phyloP scores from a whole-genome alignment of 2,797 vertebrate species.

The Champsocephalus gunnari region DNA sequence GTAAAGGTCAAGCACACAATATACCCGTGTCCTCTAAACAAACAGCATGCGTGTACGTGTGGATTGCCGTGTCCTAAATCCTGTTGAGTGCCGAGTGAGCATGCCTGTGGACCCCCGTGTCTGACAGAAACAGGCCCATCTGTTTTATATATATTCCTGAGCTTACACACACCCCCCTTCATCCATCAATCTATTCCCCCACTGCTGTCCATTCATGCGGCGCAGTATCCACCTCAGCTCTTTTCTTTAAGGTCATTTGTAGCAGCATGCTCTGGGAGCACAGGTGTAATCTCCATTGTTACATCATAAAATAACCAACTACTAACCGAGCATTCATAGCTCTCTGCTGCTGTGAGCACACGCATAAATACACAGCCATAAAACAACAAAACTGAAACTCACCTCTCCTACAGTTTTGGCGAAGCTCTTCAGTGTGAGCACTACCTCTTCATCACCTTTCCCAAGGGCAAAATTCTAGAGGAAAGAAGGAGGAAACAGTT shows the following conservation, averaged over 20 bases:
- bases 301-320: constrained; percentile 32
- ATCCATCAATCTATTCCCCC: constrained; percentile 18
- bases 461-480: constrained; percentile 96
- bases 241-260: constrained; percentile 47
- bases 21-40: constrained; percentile 40
- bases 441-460: constrained; percentile 98
- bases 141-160: constrained; percentile 45
- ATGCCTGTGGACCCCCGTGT: constrained; percentile 31
- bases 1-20: constrained; percentile 57
- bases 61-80: constrained; percentile 31
- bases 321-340: constrained; percentile 9
- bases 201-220: neutral
- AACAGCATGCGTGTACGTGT: neutral
- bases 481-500: neutral
- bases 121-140: constrained; percentile 54
- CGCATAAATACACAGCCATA: constrained; percentile 1
- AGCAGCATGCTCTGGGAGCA: neutral
- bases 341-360: neutral
- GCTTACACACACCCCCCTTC: constrained; percentile 18
- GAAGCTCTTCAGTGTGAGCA: constrained; percentile 92
- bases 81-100: constrained; percentile 31
- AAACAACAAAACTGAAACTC: constrained; percentile 64
- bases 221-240: constrained; percentile 27
- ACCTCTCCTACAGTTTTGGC: constrained; percentile 96
- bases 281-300: constrained; percentile 41